A percentile compares a stretch with the other conserved stretches of the same genome.
Evolutionary conservation across 2,797 vertebrate genomes (phyloP).

Genomic region (Poeciliopsis infans): DNA sequence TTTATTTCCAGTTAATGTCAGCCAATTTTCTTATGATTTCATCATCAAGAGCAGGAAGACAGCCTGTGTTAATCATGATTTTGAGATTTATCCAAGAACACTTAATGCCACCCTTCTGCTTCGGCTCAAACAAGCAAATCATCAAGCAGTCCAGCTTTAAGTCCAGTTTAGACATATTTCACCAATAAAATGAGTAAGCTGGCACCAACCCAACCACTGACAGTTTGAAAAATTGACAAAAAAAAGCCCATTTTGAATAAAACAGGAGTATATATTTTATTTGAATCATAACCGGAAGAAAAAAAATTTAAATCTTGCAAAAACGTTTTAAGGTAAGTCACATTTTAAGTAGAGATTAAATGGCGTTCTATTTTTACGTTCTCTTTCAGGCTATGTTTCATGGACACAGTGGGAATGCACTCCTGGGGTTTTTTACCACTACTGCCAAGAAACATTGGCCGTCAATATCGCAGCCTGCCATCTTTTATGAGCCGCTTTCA

Average conservation of each 20-base stretch:
- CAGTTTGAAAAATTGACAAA: not conserved
- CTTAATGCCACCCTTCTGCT: conserved; percentile 46
- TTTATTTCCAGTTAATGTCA: conserved; percentile 30
- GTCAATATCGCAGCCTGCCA: conserved; percentile 21
- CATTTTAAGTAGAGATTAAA: conserved; percentile 17
- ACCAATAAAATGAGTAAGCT: not conserved
- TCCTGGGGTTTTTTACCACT: conserved; percentile 31
- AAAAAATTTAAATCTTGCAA: not conserved
- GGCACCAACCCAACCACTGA: not conserved
- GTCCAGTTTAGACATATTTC: not conserved
- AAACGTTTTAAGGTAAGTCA: conserved; percentile 4
- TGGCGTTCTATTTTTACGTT: conserved; percentile 28
- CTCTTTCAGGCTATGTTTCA: conserved; percentile 35
- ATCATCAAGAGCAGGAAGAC: conserved; percentile 60
- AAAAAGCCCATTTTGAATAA: not conserved
- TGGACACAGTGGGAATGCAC: conserved; percentile 34
- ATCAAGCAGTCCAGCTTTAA: not conserved
- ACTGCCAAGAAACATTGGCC: conserved; percentile 30
- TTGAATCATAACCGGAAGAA: not conserved
- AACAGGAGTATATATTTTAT: not conserved
- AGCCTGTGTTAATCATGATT: conserved; percentile 46
- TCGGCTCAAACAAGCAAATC: conserved; percentile 19
- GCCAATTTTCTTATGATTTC: conserved; percentile 48
- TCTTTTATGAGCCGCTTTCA: conserved; percentile 58
- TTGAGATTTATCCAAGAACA: conserved; percentile 63